Evolutionary conservation across 2,797 vertebrate genomes (phyloP).

Genomic region (Eupleurogrammus muticus): DNA sequence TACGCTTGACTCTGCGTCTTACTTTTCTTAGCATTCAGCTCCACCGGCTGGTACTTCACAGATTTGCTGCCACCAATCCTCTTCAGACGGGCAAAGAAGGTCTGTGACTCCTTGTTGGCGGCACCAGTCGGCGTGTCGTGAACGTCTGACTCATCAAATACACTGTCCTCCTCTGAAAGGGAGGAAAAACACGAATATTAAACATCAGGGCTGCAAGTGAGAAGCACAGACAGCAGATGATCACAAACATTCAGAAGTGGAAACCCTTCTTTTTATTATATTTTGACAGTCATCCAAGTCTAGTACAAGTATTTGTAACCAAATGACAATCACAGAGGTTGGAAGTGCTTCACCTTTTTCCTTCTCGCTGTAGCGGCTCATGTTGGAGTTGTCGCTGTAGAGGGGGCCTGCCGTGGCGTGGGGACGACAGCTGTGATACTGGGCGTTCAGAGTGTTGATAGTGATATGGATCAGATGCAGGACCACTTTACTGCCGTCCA

Average conservation of each 20-base stretch:
- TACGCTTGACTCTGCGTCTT: slow-evolving; percentile 79
- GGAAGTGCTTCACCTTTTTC: slow-evolving; percentile 90
- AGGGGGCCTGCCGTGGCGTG: slow-evolving; percentile 95
- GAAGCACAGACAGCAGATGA: background rate
- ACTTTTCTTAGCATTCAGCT: slow-evolving; percentile 98
- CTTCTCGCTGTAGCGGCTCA: slow-evolving; percentile 98
- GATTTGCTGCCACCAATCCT: slow-evolving; percentile 99
- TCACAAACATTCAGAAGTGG: background rate
- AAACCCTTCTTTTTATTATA: background rate
- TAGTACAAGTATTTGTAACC: background rate
- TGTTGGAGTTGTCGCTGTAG: slow-evolving; percentile 98
- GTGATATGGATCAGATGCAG: slow-evolving; percentile 98
- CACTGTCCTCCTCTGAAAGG: slow-evolving; percentile 95
- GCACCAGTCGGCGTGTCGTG: slow-evolving; percentile 98
- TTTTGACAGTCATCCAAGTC: background rate
- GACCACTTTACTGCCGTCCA: slow-evolving; percentile 96
- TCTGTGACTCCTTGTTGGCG: slow-evolving; percentile 97
- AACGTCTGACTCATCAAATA: slow-evolving; percentile 99
- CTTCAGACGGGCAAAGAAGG: slow-evolving; percentile 98
- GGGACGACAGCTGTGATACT: slow-evolving; percentile 99
- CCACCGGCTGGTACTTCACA: slow-evolving; percentile 98
- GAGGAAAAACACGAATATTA: slow-evolving; percentile 17
- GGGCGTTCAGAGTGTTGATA: slow-evolving; percentile 97
- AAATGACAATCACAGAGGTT: background rate
- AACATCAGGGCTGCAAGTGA: slow-evolving; percentile 14